Evolutionary conservation across 2,797 vertebrate species (phyloP).

Genomic region (Cottoperca gobio): DNA sequence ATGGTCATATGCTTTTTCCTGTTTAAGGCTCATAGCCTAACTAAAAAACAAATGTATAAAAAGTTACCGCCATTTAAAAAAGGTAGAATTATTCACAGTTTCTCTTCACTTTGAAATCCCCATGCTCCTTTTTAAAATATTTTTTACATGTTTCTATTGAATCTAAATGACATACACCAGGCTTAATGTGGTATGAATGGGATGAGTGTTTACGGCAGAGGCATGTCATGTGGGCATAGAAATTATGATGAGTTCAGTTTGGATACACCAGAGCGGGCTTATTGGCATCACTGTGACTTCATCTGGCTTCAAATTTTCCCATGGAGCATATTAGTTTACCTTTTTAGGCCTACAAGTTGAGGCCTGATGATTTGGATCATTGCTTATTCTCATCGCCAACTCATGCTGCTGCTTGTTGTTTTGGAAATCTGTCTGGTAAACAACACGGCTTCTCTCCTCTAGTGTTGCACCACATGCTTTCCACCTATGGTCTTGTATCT

Average conservation of each 20-base stretch:
- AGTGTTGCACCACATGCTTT: neutral
- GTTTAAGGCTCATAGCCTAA: too few relatives aligned
- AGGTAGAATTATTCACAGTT: too few relatives aligned
- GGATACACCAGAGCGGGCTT: neutral
- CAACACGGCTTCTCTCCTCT: neutral
- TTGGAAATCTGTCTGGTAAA: neutral
- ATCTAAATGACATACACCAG: slow-evolving; percentile 6
- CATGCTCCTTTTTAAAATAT: neutral
- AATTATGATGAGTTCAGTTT: slow-evolving; percentile 29
- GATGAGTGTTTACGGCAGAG: slow-evolving; percentile 37
- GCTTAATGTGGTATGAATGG: slow-evolving; percentile 29
- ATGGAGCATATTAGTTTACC: slow-evolving; percentile 16
- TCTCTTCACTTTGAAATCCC: neutral
- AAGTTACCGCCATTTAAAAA: neutral
- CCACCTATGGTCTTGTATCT: neutral
- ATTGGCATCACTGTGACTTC: slow-evolving; percentile 29
- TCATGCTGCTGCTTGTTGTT: slow-evolving; percentile 5
- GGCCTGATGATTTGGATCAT: slow-evolving; percentile 5
- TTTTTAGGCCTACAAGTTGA: neutral
- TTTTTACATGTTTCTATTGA: neutral
- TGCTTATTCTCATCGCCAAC: neutral
- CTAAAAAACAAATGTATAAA: neutral
- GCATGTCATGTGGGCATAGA: slow-evolving; percentile 38
- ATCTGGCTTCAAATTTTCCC: slow-evolving; percentile 9
- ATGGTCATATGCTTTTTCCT: neutral